A percentile compares a stretch with the other conserved stretches of the same genome.
Conservation (phyloP, 2,113 vertebrate genomes). For the Chlorocebus sabaeus region DNA sequence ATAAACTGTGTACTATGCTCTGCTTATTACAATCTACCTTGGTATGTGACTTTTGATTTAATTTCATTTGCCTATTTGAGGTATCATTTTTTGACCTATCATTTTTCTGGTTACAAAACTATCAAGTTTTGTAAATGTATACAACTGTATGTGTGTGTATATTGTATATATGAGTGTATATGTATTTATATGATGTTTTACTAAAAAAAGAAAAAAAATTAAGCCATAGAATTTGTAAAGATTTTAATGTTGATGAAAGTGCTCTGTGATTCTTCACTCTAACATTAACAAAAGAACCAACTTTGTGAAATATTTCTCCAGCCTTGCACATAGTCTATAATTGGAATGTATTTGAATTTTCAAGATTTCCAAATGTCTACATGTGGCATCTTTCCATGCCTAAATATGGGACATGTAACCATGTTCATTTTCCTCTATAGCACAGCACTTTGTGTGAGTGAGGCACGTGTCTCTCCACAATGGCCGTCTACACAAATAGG, state of each 20-base stretch:
- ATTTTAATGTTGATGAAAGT: neutral
- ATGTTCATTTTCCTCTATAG: fast-evolving
- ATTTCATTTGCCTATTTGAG: neutral
- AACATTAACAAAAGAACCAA: neutral
- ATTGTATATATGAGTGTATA: neutral
- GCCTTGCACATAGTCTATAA: neutral
- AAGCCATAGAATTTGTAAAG: neutral
- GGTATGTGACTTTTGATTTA: neutral
- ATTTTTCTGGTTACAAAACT: neutral
- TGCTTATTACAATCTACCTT: neutral
- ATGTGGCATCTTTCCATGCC: neutral
- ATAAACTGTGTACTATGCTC: neutral
- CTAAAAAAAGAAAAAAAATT: neutral
- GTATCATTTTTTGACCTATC: neutral
- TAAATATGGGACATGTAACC: neutral
- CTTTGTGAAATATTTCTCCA: neutral
- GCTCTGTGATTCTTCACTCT: neutral
- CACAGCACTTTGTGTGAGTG: neutral
- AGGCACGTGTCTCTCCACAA: neutral
- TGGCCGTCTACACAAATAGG: neutral
- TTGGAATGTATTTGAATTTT: neutral
- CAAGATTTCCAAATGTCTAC: neutral
- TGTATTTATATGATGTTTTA: neutral
- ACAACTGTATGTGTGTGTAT: neutral
- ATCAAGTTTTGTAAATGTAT: neutral